Conservation (phyloP, 2,113 vertebrate genomes). For the Upupa epops region DNA sequence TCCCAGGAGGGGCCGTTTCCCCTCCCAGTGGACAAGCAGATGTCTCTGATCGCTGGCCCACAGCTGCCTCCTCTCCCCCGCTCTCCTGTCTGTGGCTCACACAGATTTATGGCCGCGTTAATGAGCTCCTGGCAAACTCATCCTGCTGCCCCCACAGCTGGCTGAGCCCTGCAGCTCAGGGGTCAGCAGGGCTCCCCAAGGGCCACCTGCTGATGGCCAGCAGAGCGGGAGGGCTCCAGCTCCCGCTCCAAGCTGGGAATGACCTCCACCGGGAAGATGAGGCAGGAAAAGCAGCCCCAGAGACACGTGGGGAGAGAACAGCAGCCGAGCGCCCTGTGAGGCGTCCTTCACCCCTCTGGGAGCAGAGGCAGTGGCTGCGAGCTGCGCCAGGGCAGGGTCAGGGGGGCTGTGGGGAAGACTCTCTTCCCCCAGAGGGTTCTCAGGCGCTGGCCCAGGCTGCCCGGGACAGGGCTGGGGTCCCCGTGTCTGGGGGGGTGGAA, state of each 20-base stretch:
- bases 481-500: too few relatives aligned
- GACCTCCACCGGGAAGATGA: neutral
- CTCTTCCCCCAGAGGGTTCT: too few relatives aligned
- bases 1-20: neutral
- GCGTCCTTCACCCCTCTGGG: too few relatives aligned
- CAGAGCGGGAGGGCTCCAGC: neutral
- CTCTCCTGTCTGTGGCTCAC: neutral
- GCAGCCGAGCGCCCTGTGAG: fast-evolving
- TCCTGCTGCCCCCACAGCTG: neutral
- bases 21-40: neutral
- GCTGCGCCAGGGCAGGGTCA: too few relatives aligned
- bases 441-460: too few relatives aligned
- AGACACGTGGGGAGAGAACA: fast-evolving
- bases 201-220: neutral
- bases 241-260: neutral
- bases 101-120: neutral
- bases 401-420: too few relatives aligned
- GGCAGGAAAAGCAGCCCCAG: neutral
- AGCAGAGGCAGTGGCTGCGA: too few relatives aligned
- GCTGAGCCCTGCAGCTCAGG: neutral
- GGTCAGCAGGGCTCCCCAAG: neutral
- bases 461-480: too few relatives aligned
- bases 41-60: neutral
- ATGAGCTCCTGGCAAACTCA: neutral
- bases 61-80: neutral